phyloP scores from a whole-genome alignment of 2,797 vertebrate genomes.

The Myotis daubentonii region DNA sequence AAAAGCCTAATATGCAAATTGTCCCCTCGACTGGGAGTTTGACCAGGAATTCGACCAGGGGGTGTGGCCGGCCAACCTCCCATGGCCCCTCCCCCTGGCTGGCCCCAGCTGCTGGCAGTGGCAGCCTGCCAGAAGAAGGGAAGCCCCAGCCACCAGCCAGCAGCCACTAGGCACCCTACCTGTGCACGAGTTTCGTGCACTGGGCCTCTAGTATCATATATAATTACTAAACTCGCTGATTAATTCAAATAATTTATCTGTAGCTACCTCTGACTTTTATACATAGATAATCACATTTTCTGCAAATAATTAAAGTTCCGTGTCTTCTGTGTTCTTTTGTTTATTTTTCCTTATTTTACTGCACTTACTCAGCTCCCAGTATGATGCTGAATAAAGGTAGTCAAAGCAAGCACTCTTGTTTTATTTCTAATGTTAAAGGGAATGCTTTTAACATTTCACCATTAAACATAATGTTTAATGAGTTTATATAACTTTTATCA shows the following conservation, averaged over 20 bases:
- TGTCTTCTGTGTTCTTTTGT: neutral
- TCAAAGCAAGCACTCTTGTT: neutral
- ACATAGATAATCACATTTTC: slow-evolving; percentile 1
- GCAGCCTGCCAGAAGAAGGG: too few species aligned
- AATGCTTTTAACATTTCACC: neutral
- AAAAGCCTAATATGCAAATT: too few species aligned
- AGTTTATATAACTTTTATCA: neutral
- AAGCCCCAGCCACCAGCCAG: too few species aligned
- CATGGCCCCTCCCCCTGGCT: too few species aligned
- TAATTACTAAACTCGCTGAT: slow-evolving; percentile 5
- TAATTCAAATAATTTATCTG: slow-evolving; percentile 43
- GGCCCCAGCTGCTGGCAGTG: too few species aligned
- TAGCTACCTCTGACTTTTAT: neutral
- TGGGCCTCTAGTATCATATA: too few species aligned
- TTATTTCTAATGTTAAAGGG: neutral
- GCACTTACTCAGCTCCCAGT: neutral
- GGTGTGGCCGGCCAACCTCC: too few species aligned
- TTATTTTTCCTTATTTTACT: neutral
- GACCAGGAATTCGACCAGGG: too few species aligned
- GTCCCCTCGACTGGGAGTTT: too few species aligned
- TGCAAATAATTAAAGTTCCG: neutral
- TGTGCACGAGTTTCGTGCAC: too few species aligned
- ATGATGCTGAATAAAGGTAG: neutral
- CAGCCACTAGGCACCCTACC: too few species aligned
- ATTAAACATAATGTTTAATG: neutral